Evolutionary conservation across 2,888 invertebrate genomes (phyloP).

Genomic region (Cephalotes varians): DNA sequence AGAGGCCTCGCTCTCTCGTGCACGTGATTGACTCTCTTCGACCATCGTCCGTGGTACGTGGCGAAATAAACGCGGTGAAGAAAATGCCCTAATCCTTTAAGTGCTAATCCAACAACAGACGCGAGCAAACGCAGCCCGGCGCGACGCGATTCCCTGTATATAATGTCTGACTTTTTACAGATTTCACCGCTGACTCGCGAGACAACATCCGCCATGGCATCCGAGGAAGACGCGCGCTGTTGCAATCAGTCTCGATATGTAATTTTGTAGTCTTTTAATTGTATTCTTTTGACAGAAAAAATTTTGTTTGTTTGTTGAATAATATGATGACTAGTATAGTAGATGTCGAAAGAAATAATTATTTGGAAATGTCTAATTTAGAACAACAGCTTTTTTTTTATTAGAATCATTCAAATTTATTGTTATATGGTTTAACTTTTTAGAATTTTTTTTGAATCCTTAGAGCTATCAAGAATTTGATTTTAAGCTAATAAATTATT

Average conservation of each 20-base stretch:
- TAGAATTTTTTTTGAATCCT: not conserved
- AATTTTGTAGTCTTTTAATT: too few species aligned
- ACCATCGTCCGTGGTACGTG: slow-evolving; percentile 46
- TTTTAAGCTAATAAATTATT: not conserved
- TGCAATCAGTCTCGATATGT: not conserved
- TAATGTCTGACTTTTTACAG: not conserved
- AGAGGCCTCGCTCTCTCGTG: slow-evolving; percentile 30
- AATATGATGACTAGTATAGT: not conserved
- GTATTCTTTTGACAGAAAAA: not conserved
- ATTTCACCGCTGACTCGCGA: not conserved
- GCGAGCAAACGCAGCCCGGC: not conserved
- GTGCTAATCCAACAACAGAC: slow-evolving; percentile 11
- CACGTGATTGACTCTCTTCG: slow-evolving; percentile 70
- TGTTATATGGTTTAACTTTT: not conserved
- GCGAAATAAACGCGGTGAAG: slow-evolving; percentile 7
- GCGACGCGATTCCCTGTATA: too few species aligned
- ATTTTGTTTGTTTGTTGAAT: not conserved
- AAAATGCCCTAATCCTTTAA: slow-evolving; percentile 33
- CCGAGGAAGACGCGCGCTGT: not conserved
- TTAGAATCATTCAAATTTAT: not conserved
- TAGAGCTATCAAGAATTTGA: not conserved
- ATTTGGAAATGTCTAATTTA: not conserved
- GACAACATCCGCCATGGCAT: not conserved
- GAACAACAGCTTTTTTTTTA: not conserved
- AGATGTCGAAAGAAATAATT: not conserved